phyloP scores from a whole-genome alignment of 1,140 invertebrate species.

The Drosophila nasuta region DNA sequence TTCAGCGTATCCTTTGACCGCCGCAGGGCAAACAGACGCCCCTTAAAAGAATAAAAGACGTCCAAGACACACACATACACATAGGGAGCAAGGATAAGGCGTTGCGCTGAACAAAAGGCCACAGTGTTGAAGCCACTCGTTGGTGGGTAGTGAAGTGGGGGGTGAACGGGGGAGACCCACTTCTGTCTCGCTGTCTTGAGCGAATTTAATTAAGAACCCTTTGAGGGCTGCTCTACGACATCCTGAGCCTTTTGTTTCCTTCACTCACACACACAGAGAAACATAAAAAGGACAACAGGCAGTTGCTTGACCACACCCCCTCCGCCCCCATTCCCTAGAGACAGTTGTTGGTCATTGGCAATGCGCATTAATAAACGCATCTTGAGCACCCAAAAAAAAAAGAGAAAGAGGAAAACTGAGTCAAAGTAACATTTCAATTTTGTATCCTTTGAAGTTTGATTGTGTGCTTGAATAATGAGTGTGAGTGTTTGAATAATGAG shows the following conservation, averaged over 20 bases:
- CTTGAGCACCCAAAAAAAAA: background rate
- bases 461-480: too few species aligned
- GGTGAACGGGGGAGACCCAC: slow-evolving; percentile 26
- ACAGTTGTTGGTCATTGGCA: slow-evolving; percentile 51
- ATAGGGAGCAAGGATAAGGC: slow-evolving; percentile 63
- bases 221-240: slow-evolving; percentile 54
- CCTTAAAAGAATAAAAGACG: slow-evolving; percentile 38
- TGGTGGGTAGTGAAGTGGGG: too few species aligned
- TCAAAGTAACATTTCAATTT: slow-evolving; percentile 45
- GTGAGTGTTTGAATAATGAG: background rate
- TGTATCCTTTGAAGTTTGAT: slow-evolving; percentile 25
- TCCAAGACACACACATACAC: slow-evolving; percentile 46
- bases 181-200: slow-evolving; percentile 55
- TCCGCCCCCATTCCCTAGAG: background rate
- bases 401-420: background rate
- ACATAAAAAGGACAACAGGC: slow-evolving; percentile 68
- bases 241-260: slow-evolving; percentile 53
- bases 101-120: slow-evolving; percentile 56
- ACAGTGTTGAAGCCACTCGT: slow-evolving; percentile 39
- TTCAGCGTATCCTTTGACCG: slow-evolving; percentile 67
- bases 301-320: slow-evolving; percentile 3
- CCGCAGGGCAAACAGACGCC: slow-evolving; percentile 64
- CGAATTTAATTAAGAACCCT: slow-evolving; percentile 81
- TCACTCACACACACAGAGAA: slow-evolving; percentile 16
- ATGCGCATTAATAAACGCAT: slow-evolving; percentile 52